These are phyloP conservation scores for Nannospalax galili DNA, from an alignment of 2,113 vertebrate genomes.

Conservation along the genomic window DNA sequence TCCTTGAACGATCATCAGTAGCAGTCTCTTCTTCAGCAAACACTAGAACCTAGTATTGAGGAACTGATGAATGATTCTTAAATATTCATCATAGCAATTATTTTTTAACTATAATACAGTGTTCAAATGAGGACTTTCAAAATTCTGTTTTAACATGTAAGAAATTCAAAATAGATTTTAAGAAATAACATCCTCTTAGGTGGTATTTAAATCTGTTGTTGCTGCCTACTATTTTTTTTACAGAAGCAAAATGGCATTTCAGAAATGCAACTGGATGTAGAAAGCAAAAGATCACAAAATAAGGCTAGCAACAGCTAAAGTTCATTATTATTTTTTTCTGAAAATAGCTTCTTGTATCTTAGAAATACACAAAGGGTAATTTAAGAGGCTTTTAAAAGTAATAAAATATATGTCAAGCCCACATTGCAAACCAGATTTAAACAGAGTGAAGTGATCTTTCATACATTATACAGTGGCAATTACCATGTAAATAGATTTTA, in stretches of 20 bases:
- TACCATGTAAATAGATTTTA: conserved; percentile 83
- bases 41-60: not conserved
- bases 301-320: conserved; percentile 65
- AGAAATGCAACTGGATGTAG: conserved; percentile 62
- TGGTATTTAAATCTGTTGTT: conserved; percentile 73
- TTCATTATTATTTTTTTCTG: conserved; percentile 69
- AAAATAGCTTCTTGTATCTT: conserved; percentile 75
- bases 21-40: not conserved
- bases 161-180: conserved; percentile 62
- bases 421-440: conserved; percentile 81
- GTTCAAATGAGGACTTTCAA: conserved; percentile 33
- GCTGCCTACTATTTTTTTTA: conserved; percentile 70
- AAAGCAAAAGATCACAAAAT: conserved; percentile 62
- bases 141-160: conserved; percentile 59
- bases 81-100: not conserved
- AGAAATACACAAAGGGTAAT: conserved; percentile 80
- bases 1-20: not conserved
- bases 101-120: conserved; percentile 45
- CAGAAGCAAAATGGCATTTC: conserved; percentile 76
- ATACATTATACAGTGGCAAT: conserved; percentile 83
- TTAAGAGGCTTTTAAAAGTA: conserved; percentile 81
- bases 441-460: conserved; percentile 80
- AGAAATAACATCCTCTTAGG: conserved; percentile 63
- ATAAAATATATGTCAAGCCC: conserved; percentile 81
- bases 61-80: not conserved